Evolutionary conservation across 37 sponge, comb jelly and placozoan genomes (phyloP), one percentile per base, ranked within the genome.

Genomic region (Halisarca cf. caerulea): DNA sequence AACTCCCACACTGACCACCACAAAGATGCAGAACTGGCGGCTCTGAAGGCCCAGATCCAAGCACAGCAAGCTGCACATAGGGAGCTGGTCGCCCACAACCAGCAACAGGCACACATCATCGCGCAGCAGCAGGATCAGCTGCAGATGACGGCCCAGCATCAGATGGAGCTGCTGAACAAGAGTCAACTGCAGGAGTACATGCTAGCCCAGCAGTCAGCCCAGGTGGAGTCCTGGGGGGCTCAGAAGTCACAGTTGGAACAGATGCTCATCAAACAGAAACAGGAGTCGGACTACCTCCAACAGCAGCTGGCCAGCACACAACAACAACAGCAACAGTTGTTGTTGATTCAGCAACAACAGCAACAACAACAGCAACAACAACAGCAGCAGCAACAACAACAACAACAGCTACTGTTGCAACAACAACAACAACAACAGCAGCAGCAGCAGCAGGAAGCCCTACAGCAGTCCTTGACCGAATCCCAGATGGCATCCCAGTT

Each of bases 91-190:
- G 45, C 42, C 1, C 88, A 92, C 85, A 64, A 35, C 62, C 68
- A 82, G 79, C 66, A 79, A 1, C 57, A 85, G 70, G 69, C 84
- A 36, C 57, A 83, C 36, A n/a, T 74, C 42, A 74, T 74, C 23
- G 77, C 45, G 32, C 84, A 83, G 32, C 80, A 62, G 33, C 82
- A 86, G 57, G 61, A 43, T 23, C 85, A 89, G 59, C 62, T 60
- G 30, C 85, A 85, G 68, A 59, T 75, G 25, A 30, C 66, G 35
- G 85, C 86, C 11, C 83, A 90, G 79, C 84, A 83, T 14, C 44
- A 80, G 53, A 85, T 82, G 8, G 88, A 90, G 79, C 87, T 86
- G 18, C 88, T 84, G 69, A 21, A 61, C 78, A 83, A 89, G 82
- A 82, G 80, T 42, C 58, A 84, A 74, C 20, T 89, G 72, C 70